Evolutionary conservation across 2,797 vertebrate genomes (phyloP).

Genomic region (Rhynchotus rufescens): DNA sequence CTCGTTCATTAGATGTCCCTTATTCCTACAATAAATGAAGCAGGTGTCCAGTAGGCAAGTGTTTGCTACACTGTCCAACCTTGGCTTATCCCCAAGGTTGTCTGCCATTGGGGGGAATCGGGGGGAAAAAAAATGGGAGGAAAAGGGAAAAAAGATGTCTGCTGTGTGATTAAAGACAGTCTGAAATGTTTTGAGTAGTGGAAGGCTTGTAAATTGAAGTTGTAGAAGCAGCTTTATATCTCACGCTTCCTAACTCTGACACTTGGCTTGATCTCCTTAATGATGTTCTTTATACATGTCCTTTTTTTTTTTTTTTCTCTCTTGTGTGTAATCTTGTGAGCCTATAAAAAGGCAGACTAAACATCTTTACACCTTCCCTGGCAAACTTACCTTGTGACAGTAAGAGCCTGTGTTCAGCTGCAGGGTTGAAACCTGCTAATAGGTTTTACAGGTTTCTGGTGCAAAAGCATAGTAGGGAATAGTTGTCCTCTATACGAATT

Average conservation of each 20-base stretch:
- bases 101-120: not conserved
- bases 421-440: not conserved
- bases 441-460: not conserved
- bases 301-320: not conserved
- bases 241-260: not conserved
- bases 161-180: not conserved
- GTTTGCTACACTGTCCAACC: not conserved
- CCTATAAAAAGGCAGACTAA: not conserved
- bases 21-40: not conserved
- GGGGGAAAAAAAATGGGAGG: not conserved
- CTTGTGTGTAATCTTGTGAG: not conserved
- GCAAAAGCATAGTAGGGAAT: not conserved
- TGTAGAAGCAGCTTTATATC: not conserved
- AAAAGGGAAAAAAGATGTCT: not conserved
- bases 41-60: accelerated
- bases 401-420: not conserved
- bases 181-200: not conserved
- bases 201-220: not conserved
- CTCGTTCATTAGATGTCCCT: not conserved
- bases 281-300: not conserved
- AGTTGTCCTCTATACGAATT: not conserved
- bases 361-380: not conserved
- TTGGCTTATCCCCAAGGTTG: not conserved
- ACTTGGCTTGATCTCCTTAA: not conserved
- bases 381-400: not conserved